Base-by-base conservation (phyloP, 1,140 invertebrate species). In the Acromyrmex heyeri region DNA sequence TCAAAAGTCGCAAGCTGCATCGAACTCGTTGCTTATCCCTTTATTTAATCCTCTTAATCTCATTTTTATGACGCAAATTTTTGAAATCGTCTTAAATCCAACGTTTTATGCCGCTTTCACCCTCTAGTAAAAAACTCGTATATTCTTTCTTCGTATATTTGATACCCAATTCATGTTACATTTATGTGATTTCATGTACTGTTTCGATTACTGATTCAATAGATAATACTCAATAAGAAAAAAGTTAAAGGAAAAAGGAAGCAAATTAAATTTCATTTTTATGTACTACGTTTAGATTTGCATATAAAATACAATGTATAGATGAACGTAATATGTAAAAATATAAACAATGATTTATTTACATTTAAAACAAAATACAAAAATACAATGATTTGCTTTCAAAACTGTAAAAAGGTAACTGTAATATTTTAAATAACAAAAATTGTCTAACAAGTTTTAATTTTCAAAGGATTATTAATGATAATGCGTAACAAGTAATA, bases 1-100 rank as follows among this genome's bases (percentile, higher is more conserved):
- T 85, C 59, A 55, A 76, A 85, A 85, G 48, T 65, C 59, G 21
- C 82, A 85, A 85, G 48, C 82, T 85, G 82, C 62, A 64, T 5
- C 34, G 34, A 65, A 59, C 38, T 30, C 21, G 16, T 61, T 64
- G 61, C 14, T 77, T 61, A 83, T 62, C 38, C n/a, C 38, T 83
- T 83, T 75, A 75, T 83, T 75, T 61, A 62, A 8, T n/a, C 5
- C 10, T 85, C 6, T 34, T 64, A 53, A 65, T 8, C 30, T 55
- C 12, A 14, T 44, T 14, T 57, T 78, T 57, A 72, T 59, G 27
- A n/a, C n/a, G 65, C 21, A 50, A 65, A 64, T 69, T 65, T 14
- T 55, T 79, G 76, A 59, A 82, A 83, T 83, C 24, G 5, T 18
- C 14, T 86, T 64, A 64, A 70, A 67, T 76, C 16, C 27, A 44